Evolutionary conservation across 2,888 invertebrate genomes (phyloP).

Genomic region (Julus scandinavius): DNA sequence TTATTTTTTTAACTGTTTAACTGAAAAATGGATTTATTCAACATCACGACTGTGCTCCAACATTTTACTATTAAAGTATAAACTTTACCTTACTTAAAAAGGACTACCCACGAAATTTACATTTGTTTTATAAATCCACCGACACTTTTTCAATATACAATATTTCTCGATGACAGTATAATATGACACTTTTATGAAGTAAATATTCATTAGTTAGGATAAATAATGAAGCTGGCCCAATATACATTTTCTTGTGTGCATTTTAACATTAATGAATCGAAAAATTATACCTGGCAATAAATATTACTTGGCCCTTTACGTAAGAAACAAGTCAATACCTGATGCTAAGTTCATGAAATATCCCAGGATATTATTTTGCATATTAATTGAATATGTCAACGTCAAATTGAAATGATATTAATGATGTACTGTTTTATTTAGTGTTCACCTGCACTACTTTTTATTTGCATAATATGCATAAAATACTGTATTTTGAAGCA

Average conservation of each 20-base stretch:
- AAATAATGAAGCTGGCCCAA: neutral
- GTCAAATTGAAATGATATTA: slow-evolving; percentile 21
- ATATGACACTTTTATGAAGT: neutral
- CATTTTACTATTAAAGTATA: no score
- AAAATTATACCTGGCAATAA: neutral
- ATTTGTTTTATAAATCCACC: neutral
- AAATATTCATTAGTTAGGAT: neutral
- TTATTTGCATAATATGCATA: neutral
- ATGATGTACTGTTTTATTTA: neutral
- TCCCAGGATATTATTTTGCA: neutral
- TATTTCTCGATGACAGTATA: neutral
- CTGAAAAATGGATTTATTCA: no score
- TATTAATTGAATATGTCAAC: slow-evolving; percentile 33
- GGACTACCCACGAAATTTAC: no score
- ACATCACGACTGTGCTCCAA: no score
- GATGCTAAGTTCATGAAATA: neutral
- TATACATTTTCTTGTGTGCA: neutral
- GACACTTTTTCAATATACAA: neutral
- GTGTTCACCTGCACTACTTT: neutral
- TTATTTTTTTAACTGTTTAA: no score
- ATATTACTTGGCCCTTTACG: neutral
- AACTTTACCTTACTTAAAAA: no score
- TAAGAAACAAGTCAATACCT: neutral
- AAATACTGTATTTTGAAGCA: neutral
- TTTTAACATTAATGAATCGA: neutral